A percentile compares a stretch with the other conserved stretches of the same genome.
Conservation (phyloP, 1,140 invertebrate genomes). For the Pararge aegeria region DNA sequence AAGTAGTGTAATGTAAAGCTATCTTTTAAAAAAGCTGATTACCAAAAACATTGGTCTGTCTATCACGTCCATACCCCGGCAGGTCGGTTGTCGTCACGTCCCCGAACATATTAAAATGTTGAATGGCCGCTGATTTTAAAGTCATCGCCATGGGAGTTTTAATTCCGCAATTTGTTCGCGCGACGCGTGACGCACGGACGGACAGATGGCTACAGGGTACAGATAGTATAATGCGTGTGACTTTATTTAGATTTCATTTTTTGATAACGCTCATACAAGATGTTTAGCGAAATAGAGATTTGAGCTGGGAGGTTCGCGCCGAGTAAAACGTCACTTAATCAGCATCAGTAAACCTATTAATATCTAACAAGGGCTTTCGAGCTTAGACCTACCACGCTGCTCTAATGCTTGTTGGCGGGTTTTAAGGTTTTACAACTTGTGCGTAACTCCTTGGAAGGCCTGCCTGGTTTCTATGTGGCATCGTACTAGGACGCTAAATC, state of each 20-base stretch:
- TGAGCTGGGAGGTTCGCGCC: background rate
- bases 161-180: constrained; percentile 61
- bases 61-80: constrained; percentile 1
- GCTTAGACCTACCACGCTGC: no score
- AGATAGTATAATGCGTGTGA: constrained; percentile 9
- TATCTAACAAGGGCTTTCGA: no score
- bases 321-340: no score
- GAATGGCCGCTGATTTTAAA: constrained; percentile 33
- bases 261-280: constrained; percentile 24
- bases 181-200: constrained; percentile 20
- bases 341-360: no score
- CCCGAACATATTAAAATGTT: constrained; percentile 33
- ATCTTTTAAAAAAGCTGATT: no score
- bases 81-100: constrained; percentile 17
- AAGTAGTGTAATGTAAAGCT: no score
- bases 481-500: no score
- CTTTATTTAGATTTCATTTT: constrained; percentile 44
- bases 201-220: constrained; percentile 30
- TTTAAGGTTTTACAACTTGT: no score
- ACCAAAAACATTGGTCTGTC: background rate
- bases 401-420: no score
- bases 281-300: background rate
- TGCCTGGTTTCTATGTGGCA: no score
- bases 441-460: no score
- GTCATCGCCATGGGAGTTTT: constrained; percentile 57